A percentile compares a stretch with the other conserved stretches of the same genome.
These are phyloP conservation scores for Hemibagrus wyckioides DNA, from an alignment of 2,113 vertebrate genomes.

Conservation along the genomic window DNA sequence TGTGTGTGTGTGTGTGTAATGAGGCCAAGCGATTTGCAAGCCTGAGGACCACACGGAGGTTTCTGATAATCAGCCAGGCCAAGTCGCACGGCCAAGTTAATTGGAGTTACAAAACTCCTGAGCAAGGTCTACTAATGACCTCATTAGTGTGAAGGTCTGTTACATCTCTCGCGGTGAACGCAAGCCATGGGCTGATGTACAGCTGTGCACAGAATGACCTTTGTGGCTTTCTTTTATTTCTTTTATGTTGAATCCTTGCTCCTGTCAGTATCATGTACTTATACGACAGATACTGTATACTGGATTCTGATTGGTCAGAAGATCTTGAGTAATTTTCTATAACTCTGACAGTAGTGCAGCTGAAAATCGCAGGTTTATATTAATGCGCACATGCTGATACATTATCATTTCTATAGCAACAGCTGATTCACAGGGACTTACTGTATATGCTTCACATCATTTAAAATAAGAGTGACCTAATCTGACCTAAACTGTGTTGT, in stretches of 20 bases:
- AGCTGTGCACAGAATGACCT: neutral
- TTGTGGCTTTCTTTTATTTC: neutral
- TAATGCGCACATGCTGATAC: too few species aligned
- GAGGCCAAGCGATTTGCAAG: conserved; percentile 15
- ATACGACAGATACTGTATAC: neutral
- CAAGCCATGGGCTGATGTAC: neutral
- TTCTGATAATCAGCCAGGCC: conserved; percentile 22
- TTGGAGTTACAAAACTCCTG: conserved; percentile 14
- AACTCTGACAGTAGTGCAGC: too few species aligned
- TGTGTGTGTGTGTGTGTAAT: conserved; percentile 26
- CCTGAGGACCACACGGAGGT: conserved; percentile 19
- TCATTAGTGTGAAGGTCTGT: conserved; percentile 12
- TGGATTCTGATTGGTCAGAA: neutral
- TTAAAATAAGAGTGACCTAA: neutral
- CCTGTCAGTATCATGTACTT: neutral
- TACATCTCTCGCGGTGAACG: neutral
- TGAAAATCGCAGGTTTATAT: too few species aligned
- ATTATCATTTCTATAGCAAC: neutral
- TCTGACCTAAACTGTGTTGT: neutral
- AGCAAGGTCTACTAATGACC: conserved; percentile 25
- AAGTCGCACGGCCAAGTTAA: neutral
- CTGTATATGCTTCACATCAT: neutral
- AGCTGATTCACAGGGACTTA: neutral
- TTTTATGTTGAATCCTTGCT: neutral
- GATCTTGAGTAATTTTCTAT: neutral